A percentile compares a stretch with the other conserved stretches of the same genome.
These are phyloP conservation scores for Thalassaphorura encarpata DNA, from an alignment of 1,140 invertebrate species.

Conservation along the genomic window DNA sequence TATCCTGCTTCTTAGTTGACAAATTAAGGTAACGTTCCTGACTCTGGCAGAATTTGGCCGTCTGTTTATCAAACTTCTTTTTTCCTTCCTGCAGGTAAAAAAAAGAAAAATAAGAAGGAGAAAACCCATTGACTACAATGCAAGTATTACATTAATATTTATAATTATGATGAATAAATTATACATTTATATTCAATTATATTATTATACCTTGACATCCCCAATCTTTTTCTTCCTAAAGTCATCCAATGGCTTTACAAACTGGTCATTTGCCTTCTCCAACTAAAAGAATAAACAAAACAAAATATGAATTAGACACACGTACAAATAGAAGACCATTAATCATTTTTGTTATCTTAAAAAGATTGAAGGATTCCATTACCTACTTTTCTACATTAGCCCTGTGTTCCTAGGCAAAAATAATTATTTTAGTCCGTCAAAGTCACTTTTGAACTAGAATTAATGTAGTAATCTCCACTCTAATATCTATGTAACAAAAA, in stretches of 20 bases:
- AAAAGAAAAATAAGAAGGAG: neutral
- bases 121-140: neutral
- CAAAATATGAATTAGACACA: neutral
- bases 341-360: no score
- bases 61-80: conserved; percentile 97
- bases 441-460: no score
- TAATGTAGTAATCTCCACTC: no score
- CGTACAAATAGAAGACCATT: no score
- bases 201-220: conserved; percentile 63
- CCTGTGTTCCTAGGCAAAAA: no score
- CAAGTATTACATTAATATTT: no score
- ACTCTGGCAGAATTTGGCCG: conserved; percentile 88
- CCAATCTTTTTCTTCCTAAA: conserved; percentile 93
- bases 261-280: conserved; percentile 76
- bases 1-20: conserved; percentile 86
- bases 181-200: no score
- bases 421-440: no score
- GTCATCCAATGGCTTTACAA: conserved; percentile 79
- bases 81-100: conserved; percentile 63
- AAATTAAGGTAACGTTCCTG: conserved; percentile 89
- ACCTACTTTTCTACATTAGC: no score
- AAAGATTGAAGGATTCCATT: no score
- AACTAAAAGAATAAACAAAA: conserved; percentile 50
- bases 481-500: no score
- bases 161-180: no score